Evolutionary conservation across 2,797 vertebrate species (phyloP), one percentile per base, ranked within the genome.

Genomic region (Diglossa cyanea): DNA sequence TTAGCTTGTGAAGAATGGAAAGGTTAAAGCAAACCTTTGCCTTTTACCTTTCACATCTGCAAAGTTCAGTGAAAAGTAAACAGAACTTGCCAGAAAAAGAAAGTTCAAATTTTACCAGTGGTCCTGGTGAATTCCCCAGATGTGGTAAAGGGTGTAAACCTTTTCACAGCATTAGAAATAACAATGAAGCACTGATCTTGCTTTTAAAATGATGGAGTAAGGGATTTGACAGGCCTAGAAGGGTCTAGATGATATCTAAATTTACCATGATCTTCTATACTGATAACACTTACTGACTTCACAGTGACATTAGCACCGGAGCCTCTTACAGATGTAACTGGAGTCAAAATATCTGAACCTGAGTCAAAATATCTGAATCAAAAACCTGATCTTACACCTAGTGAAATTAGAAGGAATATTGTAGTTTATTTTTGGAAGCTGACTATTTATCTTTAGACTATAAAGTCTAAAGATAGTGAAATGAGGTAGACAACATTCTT

Each of bases 301-400:
- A 10, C 31, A n/a, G 7, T 26, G 58, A 31, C 37, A 25, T 5
- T 0, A 0, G 5, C 23, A 24, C 4, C 35, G 31, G 9, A 23
- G 25, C 18, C 16, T 77, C 31, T 26, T 33, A 17, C 23, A 65
- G 33, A 71, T 55, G 4, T 6, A 78, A 28, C 7, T 17, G 39
- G 25, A 77, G 30, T 55, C 13, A 66, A 71, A 84, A 68, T 48
- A 8, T 9, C 33, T 25, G 10, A 23, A 44, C 19, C 11, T 51
- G 31, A 70, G 28, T 54, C 15, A 65, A 70, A 88, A 63, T 47
- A 8, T 11, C 53, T 55, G 53, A 55, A 37, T 58, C 6, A 9
- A 58, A 10, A 26, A 28, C 25, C 57, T 58, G 57, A 44, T 31
- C 5, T 57, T 63, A 20, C 25, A 40, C 7, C 16, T 58, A 20